A percentile compares a stretch with the other conserved stretches of the same genome.
phyloP scores from a whole-genome alignment of 2,797 vertebrate genomes.

The Phyllotis vaccarum region DNA sequence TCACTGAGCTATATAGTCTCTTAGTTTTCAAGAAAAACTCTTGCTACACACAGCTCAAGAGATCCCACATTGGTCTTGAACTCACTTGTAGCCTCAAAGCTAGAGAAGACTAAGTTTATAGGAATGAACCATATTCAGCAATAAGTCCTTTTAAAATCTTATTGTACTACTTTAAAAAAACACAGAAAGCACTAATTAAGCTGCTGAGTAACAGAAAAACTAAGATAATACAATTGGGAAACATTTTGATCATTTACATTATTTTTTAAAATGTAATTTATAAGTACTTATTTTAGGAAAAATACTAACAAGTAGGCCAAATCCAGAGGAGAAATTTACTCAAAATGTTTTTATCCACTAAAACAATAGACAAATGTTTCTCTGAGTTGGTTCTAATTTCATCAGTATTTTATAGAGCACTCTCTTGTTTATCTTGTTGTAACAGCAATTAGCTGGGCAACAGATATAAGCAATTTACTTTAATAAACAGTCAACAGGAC shows the following conservation, averaged over 20 bases:
- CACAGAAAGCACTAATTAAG: background rate
- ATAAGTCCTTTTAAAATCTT: background rate
- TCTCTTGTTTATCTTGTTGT: background rate
- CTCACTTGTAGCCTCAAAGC: background rate
- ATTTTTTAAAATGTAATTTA: background rate
- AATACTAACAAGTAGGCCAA: background rate
- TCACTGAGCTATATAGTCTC: background rate
- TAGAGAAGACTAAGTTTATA: background rate
- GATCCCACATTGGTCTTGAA: background rate
- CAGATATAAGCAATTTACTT: background rate
- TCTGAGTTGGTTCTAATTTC: background rate
- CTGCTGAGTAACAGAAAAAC: background rate
- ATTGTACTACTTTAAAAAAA: background rate
- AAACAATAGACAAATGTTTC: background rate
- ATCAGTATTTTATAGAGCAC: background rate
- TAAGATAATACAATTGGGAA: background rate
- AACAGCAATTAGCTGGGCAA: conserved; percentile 8
- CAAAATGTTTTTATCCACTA: background rate
- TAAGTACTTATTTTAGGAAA: background rate
- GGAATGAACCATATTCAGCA: background rate
- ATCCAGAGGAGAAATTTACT: background rate
- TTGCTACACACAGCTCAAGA: background rate
- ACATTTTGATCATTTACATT: background rate
- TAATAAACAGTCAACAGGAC: background rate
- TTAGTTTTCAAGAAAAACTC: background rate